These are phyloP conservation scores for Chiridota heheva DNA, from an alignment of 35 echinoderm and acorn worm genomes.

Conservation along the genomic window DNA sequence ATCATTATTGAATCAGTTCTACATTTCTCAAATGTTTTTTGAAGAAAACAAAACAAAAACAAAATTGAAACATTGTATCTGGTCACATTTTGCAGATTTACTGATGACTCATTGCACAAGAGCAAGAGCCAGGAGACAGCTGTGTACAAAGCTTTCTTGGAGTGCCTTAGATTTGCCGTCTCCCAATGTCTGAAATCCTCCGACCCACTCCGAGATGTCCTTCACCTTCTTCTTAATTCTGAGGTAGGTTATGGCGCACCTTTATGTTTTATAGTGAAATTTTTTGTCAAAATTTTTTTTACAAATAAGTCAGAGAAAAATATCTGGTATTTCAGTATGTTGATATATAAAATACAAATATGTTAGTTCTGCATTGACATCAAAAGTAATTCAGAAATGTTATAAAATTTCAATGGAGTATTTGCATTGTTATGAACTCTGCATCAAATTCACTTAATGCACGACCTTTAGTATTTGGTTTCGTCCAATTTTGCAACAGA, in stretches of 20 bases:
- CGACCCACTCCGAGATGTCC: constrained; percentile 20
- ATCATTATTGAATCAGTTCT: too few species aligned
- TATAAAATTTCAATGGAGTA: too few species aligned
- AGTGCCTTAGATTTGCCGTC: constrained; percentile 75
- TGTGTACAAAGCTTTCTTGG: constrained; percentile 80
- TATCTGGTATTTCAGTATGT: too few species aligned
- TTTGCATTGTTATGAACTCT: too few species aligned
- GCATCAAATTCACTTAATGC: too few species aligned
- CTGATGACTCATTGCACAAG: neutral
- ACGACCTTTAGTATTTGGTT: too few species aligned
- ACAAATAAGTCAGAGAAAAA: neutral
- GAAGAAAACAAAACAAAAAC: neutral
- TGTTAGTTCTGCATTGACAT: too few species aligned
- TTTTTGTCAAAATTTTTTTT: neutral
- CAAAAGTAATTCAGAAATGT: too few species aligned
- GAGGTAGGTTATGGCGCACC: constrained; percentile 43
- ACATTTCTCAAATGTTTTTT: too few species aligned
- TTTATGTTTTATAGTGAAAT: neutral
- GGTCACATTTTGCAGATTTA: constrained; percentile 36
- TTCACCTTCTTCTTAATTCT: constrained; percentile 51
- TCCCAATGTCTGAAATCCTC: constrained; percentile 27
- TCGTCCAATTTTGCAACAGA: too few species aligned
- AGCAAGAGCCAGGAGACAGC: constrained; percentile 60
- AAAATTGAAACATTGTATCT: neutral
- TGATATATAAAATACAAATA: too few species aligned